phyloP scores from a whole-genome alignment of 1,140 invertebrate species.

The Plectrocnemia conspersa region DNA sequence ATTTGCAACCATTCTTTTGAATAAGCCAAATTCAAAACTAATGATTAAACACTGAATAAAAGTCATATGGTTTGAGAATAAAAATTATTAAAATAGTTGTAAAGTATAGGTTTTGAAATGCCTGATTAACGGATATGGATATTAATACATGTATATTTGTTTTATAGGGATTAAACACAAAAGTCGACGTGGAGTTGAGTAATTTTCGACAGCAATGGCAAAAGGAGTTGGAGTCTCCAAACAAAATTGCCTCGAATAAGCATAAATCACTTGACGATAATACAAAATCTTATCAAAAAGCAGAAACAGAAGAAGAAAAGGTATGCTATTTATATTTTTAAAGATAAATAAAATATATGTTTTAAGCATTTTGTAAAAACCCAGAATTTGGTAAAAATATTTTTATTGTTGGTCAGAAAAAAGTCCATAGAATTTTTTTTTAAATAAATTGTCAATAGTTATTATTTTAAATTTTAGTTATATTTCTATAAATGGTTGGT shows the following conservation, averaged over 20 bases:
- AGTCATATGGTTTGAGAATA: not conserved
- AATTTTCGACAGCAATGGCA: slow-evolving; percentile 49
- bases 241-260: slow-evolving; percentile 1
- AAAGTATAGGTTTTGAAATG: not conserved
- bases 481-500: not conserved
- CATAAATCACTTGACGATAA: not conserved
- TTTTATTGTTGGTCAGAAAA: not conserved
- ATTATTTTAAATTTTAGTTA: not conserved
- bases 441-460: not conserved
- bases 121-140: not conserved
- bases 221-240: slow-evolving; percentile 41
- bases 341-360: slow-evolving; percentile 4
- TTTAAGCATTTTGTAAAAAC: not conserved
- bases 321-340: slow-evolving; percentile 32
- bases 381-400: not conserved
- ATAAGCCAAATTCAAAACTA: no score
- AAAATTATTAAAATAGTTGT: not conserved
- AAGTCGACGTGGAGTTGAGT: slow-evolving; percentile 40
- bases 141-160: not conserved
- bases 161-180: not conserved
- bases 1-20: no score
- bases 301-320: slow-evolving; percentile 44
- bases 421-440: slow-evolving; percentile 8
- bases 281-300: not conserved
- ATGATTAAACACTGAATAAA: not conserved